phyloP scores from a whole-genome alignment of 1,140 invertebrate genomes.

The Eueides isabella region DNA sequence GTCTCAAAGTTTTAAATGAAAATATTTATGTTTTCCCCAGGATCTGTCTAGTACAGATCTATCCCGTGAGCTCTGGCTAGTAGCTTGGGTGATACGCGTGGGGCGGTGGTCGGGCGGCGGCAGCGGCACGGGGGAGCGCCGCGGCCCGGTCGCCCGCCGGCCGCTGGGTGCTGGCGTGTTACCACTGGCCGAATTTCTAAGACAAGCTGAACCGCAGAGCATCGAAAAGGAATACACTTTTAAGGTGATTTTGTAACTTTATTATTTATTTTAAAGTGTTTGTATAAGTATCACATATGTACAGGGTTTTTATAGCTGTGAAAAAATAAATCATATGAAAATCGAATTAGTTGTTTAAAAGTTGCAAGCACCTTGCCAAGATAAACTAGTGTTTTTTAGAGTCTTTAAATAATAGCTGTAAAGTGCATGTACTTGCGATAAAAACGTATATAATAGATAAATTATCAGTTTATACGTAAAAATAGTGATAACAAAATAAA shows the following conservation, averaged over 20 bases:
- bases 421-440: no score
- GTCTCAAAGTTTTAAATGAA: no score
- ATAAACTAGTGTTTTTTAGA: no score
- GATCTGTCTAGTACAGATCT: conserved; percentile 91
- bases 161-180: conserved; percentile 94
- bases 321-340: no score
- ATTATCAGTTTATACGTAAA: no score
- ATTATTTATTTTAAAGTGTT: not conserved
- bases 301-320: no score
- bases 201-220: conserved; percentile 83
- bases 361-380: no score
- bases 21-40: conserved; percentile 62
- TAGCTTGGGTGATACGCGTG: conserved; percentile 94
- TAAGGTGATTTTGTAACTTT: conserved; percentile 48
- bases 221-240: conserved; percentile 89
- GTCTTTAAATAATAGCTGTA: no score
- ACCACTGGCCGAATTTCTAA: conserved; percentile 84
- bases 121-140: conserved; percentile 85
- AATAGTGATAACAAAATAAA: no score
- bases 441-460: no score
- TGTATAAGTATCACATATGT: no score
- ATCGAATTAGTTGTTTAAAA: no score
- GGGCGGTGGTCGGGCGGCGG: conserved; percentile 93
- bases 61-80: conserved; percentile 91
- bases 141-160: conserved; percentile 82